Percentiles rank a stretch among this genome's conserved stretches.
Evolutionary conservation across 2,113 vertebrate species (phyloP).

Genomic region (Pampusana beccarii): DNA sequence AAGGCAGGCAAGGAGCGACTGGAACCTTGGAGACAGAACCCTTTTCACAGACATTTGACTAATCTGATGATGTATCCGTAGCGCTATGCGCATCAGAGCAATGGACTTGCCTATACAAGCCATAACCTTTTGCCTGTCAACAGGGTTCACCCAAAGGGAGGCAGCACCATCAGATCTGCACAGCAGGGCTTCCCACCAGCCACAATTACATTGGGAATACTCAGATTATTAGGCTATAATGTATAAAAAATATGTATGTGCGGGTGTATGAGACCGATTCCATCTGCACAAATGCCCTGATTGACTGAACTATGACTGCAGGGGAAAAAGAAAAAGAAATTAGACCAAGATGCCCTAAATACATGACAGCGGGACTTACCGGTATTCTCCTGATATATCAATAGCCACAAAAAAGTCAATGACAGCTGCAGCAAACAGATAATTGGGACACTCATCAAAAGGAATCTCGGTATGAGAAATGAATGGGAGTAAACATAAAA

Average conservation of each 20-base stretch:
- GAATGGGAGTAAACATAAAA: not conserved
- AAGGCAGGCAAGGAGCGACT: conserved; percentile 29
- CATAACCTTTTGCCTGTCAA: conserved; percentile 13
- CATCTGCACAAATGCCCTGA: not conserved
- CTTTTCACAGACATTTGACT: conserved; percentile 48
- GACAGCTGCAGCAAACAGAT: not conserved
- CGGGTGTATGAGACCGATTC: not conserved
- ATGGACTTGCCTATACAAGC: conserved; percentile 47
- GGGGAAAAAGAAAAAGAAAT: not conserved
- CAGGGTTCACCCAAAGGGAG: conserved; percentile 9
- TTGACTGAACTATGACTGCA: not conserved
- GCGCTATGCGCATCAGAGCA: not conserved
- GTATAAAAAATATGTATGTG: not conserved
- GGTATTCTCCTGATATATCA: not conserved
- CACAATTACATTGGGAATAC: not conserved
- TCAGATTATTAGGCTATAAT: not conserved
- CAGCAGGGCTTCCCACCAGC: not conserved
- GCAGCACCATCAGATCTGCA: not conserved
- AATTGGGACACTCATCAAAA: not conserved
- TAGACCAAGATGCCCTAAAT: not conserved
- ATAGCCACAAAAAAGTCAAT: not conserved
- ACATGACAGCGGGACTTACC: not conserved
- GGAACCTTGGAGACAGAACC: conserved; percentile 1
- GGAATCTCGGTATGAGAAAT: not conserved
- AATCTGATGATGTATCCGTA: not conserved